Evolutionary conservation across 2,113 vertebrate species (phyloP), one percentile per base, ranked within the genome.

Genomic region (Dicerorhinus sumatrensis): DNA sequence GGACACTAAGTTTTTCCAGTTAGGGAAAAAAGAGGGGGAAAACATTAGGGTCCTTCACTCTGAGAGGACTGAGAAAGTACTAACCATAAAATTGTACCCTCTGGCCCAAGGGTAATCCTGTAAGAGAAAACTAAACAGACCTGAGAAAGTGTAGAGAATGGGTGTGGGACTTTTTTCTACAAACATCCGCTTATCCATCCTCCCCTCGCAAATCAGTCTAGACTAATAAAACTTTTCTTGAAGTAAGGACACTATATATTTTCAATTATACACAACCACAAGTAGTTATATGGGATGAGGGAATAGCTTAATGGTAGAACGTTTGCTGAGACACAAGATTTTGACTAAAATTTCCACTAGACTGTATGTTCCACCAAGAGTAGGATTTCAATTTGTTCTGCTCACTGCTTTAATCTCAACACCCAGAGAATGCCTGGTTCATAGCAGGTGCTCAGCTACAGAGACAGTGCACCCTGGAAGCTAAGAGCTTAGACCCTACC

Each of bases 201-300:
- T 6, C 25, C 33, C 18, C 18, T 3, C 25, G 25, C 17, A 58
- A 73, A 72, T 85, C 67, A 84, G 93, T 87, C 51, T 62, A 80
- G 63, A 75, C 46, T 36, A 89, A 84, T 54, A 25, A 85, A 69
- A 84, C 20, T 56, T 82, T 93, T 97, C 56, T 83, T 95, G 62
- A 92, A 75, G 69, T 48, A 60, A 93, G 8, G 48, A 54, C 80
- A 76, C 18, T 39, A 83, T 23, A 48, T 42, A 27, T 70, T 91
- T 94, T 76, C 87, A 80, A 65, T 46, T 85, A 54, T 20, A 17
- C 33, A 54, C n/a, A 85, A 60, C 46, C 46, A 8, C 31, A 69
- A 88, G n/a, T 48, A n/a, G 65, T 46, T 42, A 69, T 17, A 65
- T 17, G 8, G 54, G n/a, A 67, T 48, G 23, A 90, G 18, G 46